Conservation (phyloP, 1,140 invertebrate genomes). For the Euura lappo region DNA sequence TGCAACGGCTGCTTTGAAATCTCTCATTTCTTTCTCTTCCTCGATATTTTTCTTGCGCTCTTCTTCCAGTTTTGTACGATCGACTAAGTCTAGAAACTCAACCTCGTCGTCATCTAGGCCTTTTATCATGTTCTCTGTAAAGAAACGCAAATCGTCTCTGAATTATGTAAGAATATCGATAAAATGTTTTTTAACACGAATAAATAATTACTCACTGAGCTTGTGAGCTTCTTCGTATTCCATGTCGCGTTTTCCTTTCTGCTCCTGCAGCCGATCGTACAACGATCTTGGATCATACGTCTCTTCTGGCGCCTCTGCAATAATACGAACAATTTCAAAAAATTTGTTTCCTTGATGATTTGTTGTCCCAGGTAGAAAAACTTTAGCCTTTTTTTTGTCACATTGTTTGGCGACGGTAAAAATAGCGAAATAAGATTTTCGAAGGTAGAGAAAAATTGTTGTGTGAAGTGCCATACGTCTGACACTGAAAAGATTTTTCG, state of each 20-base stretch:
- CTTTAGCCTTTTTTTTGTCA: neutral
- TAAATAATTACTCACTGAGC: constrained; percentile 72
- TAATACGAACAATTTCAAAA: constrained; percentile 13
- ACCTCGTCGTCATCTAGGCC: constrained; percentile 95
- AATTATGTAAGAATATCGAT: constrained; percentile 14
- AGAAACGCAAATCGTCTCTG: constrained; percentile 19
- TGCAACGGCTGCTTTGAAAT: constrained; percentile 82
- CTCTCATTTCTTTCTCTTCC: constrained; percentile 80
- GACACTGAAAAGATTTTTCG: neutral
- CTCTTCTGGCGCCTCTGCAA: constrained; percentile 85
- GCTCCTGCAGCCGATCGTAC: constrained; percentile 89
- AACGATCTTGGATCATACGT: constrained; percentile 81
- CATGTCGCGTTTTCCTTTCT: constrained; percentile 87
- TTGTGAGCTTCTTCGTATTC: constrained; percentile 96
- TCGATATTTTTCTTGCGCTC: constrained; percentile 81
- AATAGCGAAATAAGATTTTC: constrained; percentile 16
- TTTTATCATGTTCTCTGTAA: constrained; percentile 91
- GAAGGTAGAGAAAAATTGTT: constrained; percentile 7
- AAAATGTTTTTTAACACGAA: neutral
- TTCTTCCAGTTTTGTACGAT: constrained; percentile 82
- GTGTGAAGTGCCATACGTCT: constrained; percentile 12
- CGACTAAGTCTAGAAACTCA: constrained; percentile 89
- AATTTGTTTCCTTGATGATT: no score
- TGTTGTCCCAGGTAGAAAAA: no score
- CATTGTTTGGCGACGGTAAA: constrained; percentile 11